Percentiles rank a stretch among this genome's conserved stretches.
These are phyloP conservation scores for Drosophila pandora DNA, from an alignment of 1,140 invertebrate species.

Conservation along the genomic window DNA sequence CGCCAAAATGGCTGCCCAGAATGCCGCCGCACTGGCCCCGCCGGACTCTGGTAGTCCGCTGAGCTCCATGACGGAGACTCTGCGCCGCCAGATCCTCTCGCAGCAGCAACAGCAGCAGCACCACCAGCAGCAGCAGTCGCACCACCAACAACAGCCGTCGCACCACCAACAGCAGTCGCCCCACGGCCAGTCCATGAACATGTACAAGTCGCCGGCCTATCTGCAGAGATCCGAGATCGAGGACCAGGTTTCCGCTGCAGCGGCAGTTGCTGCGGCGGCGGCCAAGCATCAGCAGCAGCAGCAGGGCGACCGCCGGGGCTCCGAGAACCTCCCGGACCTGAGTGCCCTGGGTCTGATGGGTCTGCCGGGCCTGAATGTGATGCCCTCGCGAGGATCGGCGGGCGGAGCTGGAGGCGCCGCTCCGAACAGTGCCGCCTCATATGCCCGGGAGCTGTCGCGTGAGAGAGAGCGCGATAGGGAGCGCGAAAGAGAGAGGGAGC, in stretches of 20 bases:
- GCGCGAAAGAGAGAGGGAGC: constrained; percentile 64
- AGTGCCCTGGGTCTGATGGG: constrained; percentile 78
- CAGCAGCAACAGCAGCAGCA: constrained; percentile 67
- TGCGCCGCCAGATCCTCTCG: constrained; percentile 77
- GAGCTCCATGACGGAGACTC: constrained; percentile 76
- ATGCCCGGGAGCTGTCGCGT: constrained; percentile 66
- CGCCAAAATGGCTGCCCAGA: constrained; percentile 68
- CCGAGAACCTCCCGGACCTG: constrained; percentile 73
- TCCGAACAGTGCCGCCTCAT: constrained; percentile 67
- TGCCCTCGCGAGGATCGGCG: constrained; percentile 56
- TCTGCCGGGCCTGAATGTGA: constrained; percentile 75
- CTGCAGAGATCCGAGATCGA: constrained; percentile 80
- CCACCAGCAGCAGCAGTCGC: constrained; percentile 65
- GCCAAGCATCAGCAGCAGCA: constrained; percentile 67
- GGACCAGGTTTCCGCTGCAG: constrained; percentile 74
- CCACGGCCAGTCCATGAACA: constrained; percentile 74
- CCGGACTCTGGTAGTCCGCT: constrained; percentile 69
- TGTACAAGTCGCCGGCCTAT: constrained; percentile 81
- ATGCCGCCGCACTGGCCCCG: constrained; percentile 65
- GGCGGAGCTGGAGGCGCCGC: constrained; percentile 41
- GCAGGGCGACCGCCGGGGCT: constrained; percentile 42
- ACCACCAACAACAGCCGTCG: constrained; percentile 68
- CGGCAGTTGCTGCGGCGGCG: constrained; percentile 61
- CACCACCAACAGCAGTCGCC: constrained; percentile 74
- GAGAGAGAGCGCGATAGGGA: constrained; percentile 67